Percentiles rank a stretch among this genome's conserved stretches.
Conservation (phyloP, 1,140 invertebrate genomes). For the Scaptomyza graminum region DNA sequence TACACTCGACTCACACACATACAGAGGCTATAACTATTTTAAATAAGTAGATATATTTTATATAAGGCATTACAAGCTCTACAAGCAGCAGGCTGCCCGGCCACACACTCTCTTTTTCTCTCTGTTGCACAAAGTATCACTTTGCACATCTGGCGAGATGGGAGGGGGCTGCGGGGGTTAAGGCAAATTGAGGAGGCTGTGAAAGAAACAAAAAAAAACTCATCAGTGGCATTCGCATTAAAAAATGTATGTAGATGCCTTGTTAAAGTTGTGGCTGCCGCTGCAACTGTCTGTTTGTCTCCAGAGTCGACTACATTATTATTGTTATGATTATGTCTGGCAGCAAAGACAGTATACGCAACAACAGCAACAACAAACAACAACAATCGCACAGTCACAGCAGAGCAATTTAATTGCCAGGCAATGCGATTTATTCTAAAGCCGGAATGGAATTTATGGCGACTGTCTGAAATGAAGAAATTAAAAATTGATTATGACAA, state of each 20-base stretch:
- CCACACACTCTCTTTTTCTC: conserved; percentile 20
- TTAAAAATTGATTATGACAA: conserved; percentile 82
- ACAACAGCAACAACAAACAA: conserved; percentile 16
- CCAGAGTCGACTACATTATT: conserved; percentile 72
- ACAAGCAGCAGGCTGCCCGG: not conserved
- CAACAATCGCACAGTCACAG: conserved; percentile 11
- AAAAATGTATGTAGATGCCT: conserved; percentile 7
- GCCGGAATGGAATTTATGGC: conserved; percentile 75
- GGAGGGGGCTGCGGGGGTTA: too few species aligned
- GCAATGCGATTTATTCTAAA: conserved; percentile 78
- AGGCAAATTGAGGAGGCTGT: conserved; percentile 5
- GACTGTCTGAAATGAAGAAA: conserved; percentile 78
- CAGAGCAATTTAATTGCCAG: conserved; percentile 53
- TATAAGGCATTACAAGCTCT: conserved; percentile 74
- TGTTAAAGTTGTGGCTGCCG: conserved; percentile 3
- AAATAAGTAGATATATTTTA: conserved; percentile 82
- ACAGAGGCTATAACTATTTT: conserved; percentile 64
- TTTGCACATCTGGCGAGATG: conserved; percentile 52
- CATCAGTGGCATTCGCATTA: conserved; percentile 52
- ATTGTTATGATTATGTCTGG: conserved; percentile 82
- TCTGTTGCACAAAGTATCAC: conserved; percentile 52
- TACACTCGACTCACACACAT: not conserved
- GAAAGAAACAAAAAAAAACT: conserved; percentile 15
- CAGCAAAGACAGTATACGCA: conserved; percentile 64
- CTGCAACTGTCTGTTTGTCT: conserved; percentile 48